Conservation (phyloP, 1,140 invertebrate genomes). For the Antheraea mylitta region DNA sequence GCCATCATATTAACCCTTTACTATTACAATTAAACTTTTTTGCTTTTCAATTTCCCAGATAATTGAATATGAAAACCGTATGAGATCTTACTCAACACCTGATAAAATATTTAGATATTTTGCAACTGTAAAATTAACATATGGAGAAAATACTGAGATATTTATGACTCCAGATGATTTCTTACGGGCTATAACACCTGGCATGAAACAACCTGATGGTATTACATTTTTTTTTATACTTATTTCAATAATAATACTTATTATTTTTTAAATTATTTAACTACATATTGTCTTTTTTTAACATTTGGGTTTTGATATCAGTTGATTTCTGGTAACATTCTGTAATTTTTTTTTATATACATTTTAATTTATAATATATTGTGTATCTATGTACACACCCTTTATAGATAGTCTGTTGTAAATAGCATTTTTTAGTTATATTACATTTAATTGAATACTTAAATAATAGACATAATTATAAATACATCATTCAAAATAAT, state of each 20-base stretch:
- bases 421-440: no score
- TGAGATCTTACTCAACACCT: conserved; percentile 96
- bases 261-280: background rate
- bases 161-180: conserved; percentile 99
- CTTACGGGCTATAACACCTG: conserved; percentile 96
- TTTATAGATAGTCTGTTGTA: no score
- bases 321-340: no score
- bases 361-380: no score
- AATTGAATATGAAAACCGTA: conserved; percentile 99
- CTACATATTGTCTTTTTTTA: conserved; percentile 16
- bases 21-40: conserved; percentile 33
- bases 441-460: no score
- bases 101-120: conserved; percentile 99
- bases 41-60: conserved; percentile 83
- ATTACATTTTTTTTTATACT: conserved; percentile 63
- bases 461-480: no score
- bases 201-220: conserved; percentile 98
- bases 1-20: background rate
- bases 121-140: conserved; percentile 95
- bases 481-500: no score
- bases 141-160: conserved; percentile 87
- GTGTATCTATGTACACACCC: no score
- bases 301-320: background rate
- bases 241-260: conserved; percentile 17
- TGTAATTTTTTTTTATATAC: no score